Percentiles rank a stretch among this genome's conserved stretches.
Conservation (phyloP, 1,140 invertebrate species). For the Procambarus virginalis region DNA sequence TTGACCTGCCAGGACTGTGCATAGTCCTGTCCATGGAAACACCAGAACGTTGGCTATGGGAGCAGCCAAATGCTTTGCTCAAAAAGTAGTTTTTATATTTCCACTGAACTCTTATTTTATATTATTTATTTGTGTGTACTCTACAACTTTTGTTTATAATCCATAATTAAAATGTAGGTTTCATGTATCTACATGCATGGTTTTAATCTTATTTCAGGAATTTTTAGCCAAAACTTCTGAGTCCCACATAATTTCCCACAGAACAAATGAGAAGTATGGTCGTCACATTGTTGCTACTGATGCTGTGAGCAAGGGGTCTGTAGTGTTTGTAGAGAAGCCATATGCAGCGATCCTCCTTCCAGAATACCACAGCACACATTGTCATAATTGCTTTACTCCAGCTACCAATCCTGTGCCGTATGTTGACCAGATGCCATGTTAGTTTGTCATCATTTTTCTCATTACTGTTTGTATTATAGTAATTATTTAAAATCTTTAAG, state of each 20-base stretch:
- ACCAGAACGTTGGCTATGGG: too few relatives aligned
- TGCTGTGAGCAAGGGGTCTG: constrained; percentile 31
- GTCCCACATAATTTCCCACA: not conserved
- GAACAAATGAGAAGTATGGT: constrained; percentile 33
- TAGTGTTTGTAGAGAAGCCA: constrained; percentile 45
- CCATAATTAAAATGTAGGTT: not conserved
- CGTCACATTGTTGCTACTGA: constrained; percentile 45
- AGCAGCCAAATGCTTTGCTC: too few relatives aligned
- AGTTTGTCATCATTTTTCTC: not conserved
- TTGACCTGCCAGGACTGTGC: too few relatives aligned
- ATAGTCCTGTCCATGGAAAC: too few relatives aligned
- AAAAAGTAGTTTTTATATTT: too few relatives aligned
- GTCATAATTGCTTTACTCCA: constrained; percentile 43
- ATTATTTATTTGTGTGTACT: too few relatives aligned
- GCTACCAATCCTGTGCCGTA: constrained; percentile 41
- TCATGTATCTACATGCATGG: not conserved
- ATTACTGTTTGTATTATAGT: too few relatives aligned
- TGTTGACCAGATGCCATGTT: not conserved
- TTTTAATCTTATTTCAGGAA: not conserved
- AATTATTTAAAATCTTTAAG: too few relatives aligned
- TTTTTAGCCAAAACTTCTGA: not conserved
- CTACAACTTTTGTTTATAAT: too few relatives aligned
- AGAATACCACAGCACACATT: constrained; percentile 41
- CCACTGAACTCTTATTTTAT: too few relatives aligned
- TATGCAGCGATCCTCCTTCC: constrained; percentile 53